phyloP scores from a whole-genome alignment of 2,113 vertebrate genomes.

The Gnathonemus echidnorhynchus region DNA sequence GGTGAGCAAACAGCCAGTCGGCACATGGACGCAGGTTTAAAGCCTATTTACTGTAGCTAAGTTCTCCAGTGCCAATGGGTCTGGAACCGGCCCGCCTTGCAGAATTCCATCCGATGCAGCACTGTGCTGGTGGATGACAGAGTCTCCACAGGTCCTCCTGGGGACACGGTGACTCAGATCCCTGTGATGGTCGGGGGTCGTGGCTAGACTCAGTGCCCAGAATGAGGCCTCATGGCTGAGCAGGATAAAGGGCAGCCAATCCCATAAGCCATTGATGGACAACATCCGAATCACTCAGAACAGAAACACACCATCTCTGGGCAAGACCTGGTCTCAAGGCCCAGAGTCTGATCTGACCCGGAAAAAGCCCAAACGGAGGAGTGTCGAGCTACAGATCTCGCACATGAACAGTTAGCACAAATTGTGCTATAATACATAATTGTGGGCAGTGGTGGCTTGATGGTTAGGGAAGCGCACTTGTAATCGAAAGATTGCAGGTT shows the following conservation, averaged over 20 bases:
- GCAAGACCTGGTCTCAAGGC: neutral
- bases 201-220: neutral
- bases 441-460: no score
- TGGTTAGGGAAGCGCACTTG: no score
- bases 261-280: neutral
- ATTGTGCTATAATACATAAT: neutral
- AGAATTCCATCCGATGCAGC: conserved; percentile 39
- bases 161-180: neutral
- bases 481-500: no score
- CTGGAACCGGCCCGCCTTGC: neutral
- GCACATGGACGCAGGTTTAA: neutral
- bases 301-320: neutral
- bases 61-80: neutral
- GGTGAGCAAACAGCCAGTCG: neutral
- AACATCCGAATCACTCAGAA: neutral
- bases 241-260: neutral
- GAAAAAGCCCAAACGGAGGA: neutral
- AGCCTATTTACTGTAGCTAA: neutral
- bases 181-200: neutral
- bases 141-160: neutral
- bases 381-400: neutral
- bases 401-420: neutral
- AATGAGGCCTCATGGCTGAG: neutral
- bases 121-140: neutral
- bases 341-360: neutral